A percentile compares a stretch with the other conserved stretches of the same genome.
phyloP scores from a whole-genome alignment of 2,797 vertebrate genomes.

The Anas georgica region DNA sequence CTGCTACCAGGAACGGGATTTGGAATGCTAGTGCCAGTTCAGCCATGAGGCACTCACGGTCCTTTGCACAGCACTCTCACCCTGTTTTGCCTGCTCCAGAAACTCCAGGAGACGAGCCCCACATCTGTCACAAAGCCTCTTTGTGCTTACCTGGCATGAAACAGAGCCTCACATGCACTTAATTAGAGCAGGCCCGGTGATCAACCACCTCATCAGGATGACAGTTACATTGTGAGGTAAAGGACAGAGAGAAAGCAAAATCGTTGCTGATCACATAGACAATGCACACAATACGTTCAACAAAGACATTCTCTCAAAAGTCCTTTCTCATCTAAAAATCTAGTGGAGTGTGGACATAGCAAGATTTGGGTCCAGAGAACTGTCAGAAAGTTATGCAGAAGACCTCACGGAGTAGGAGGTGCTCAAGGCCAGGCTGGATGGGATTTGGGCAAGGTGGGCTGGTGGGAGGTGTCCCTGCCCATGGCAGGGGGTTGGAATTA shows the following conservation, averaged over 20 bases:
- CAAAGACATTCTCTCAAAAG: not conserved
- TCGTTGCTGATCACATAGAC: not conserved
- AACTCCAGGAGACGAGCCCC: not conserved
- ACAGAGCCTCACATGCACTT: not conserved
- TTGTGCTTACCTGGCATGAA: not conserved
- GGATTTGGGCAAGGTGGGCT: too few relatives aligned
- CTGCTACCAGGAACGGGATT: not conserved
- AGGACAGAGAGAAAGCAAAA: constrained; percentile 15
- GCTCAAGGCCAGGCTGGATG: too few relatives aligned
- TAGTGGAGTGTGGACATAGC: not conserved
- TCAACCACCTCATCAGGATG: not conserved
- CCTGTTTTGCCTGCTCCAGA: not conserved
- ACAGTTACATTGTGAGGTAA: not conserved
- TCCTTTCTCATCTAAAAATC: not conserved
- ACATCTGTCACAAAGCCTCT: not conserved
- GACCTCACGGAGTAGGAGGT: not conserved
- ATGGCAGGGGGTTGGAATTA: too few relatives aligned
- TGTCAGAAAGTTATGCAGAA: not conserved
- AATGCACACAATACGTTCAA: not conserved
- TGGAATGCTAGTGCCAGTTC: not conserved
- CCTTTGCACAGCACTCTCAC: not conserved
- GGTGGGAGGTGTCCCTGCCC: too few relatives aligned
- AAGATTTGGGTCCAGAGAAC: not conserved
- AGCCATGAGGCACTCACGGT: not conserved
- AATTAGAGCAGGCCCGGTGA: not conserved